Evolutionary conservation across 2,888 invertebrate species (phyloP).

Genomic region (Polyommatus icarus): DNA sequence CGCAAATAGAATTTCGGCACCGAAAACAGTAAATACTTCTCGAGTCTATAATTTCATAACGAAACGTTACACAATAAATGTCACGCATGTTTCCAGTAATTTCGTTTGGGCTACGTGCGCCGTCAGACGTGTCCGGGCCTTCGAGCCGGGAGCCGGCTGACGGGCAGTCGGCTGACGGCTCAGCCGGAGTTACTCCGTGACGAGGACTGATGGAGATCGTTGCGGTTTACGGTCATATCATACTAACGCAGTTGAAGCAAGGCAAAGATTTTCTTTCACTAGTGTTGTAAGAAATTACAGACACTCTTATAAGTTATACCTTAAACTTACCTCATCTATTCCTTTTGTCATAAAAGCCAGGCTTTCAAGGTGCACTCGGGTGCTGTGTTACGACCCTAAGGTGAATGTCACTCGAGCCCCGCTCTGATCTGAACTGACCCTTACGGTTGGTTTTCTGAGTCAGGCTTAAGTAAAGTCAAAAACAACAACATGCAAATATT

Average conservation of each 20-base stretch:
- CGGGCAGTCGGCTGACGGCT: not conserved
- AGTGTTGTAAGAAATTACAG: too few species aligned
- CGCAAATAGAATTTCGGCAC: not conserved
- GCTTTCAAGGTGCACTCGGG: too few species aligned
- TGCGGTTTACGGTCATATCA: not conserved
- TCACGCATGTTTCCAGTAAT: not conserved
- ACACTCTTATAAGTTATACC: too few species aligned
- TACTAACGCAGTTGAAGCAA: not conserved
- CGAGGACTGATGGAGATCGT: not conserved
- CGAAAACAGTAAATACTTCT: not conserved
- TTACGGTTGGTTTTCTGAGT: not conserved
- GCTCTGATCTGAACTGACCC: not conserved
- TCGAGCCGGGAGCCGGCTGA: not conserved
- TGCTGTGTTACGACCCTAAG: too few species aligned
- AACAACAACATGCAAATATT: not conserved
- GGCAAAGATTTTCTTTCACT: too few species aligned
- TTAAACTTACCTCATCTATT: too few species aligned
- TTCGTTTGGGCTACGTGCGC: not conserved
- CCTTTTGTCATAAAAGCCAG: too few species aligned
- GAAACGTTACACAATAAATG: slow-evolving; percentile 17
- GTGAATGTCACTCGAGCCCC: not conserved
- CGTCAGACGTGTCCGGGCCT: not conserved
- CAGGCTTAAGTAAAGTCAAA: not conserved
- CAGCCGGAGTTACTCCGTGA: not conserved
- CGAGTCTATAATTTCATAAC: slow-evolving; percentile 1